Percentiles rank a stretch among this genome's conserved stretches.
Conservation (phyloP, 2,113 vertebrate genomes). For the Boulengeromyrus knoepffleri region DNA sequence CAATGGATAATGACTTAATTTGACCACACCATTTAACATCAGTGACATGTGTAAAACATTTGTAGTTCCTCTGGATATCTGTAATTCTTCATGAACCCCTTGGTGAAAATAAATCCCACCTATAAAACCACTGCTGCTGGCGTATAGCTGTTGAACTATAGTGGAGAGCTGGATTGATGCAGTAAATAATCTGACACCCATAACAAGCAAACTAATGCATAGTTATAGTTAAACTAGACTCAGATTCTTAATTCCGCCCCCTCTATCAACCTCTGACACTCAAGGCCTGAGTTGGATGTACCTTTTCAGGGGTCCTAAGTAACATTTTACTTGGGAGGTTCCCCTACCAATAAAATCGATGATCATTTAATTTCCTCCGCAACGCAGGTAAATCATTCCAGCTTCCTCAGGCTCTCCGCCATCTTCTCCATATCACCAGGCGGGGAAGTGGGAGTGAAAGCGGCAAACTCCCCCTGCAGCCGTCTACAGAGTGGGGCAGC, state of each 20-base stretch:
- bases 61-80: not conserved
- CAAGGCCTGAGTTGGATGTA: not conserved
- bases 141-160: not conserved
- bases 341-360: not conserved
- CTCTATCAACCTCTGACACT: not conserved
- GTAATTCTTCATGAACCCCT: not conserved
- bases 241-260: not conserved
- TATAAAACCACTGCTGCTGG: not conserved
- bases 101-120: not conserved
- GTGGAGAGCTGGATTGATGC: not conserved
- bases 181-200: too few relatives aligned
- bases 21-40: not conserved
- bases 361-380: not conserved
- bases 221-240: not conserved
- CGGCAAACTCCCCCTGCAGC: too few relatives aligned
- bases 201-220: not conserved
- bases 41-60: not conserved
- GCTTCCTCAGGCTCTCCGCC: too few relatives aligned
- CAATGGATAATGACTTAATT: not conserved
- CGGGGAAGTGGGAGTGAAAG: too few relatives aligned
- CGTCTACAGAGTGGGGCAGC: too few relatives aligned
- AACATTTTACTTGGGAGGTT: not conserved
- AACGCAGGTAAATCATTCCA: not conserved
- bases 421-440: too few relatives aligned
- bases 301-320: not conserved